Evolutionary conservation across 2,113 vertebrate genomes (phyloP).

Genomic region (Pelecanus crispus): DNA sequence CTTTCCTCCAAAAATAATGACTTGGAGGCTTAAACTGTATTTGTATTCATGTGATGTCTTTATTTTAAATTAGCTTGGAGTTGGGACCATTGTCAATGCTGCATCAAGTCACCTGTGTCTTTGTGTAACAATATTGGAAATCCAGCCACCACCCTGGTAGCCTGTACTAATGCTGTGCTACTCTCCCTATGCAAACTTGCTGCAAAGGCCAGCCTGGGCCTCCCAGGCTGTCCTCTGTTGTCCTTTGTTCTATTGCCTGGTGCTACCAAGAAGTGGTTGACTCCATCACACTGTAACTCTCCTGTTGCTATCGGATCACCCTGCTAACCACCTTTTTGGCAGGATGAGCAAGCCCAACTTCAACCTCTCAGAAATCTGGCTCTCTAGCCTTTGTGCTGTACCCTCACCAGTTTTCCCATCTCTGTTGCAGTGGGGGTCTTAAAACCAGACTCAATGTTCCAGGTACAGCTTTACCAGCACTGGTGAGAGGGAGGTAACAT

Average conservation of each 20-base stretch:
- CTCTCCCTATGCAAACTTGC: neutral
- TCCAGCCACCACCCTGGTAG: neutral
- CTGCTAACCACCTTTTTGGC: neutral
- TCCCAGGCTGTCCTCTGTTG: neutral
- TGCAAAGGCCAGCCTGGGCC: neutral
- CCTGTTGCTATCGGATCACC: neutral
- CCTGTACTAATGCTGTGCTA: neutral
- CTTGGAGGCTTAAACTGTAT: neutral
- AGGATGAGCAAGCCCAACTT: neutral
- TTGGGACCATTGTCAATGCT: neutral
- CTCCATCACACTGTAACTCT: neutral
- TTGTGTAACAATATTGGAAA: neutral
- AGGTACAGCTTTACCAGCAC: neutral
- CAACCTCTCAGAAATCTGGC: neutral
- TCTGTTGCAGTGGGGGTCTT: neutral
- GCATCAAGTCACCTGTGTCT: neutral
- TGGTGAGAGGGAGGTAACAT: neutral
- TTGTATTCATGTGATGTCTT: neutral
- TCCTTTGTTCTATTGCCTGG: neutral
- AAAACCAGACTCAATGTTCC: neutral
- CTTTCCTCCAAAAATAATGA: neutral
- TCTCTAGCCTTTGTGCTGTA: neutral
- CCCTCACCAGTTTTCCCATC: neutral
- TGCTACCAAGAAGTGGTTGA: neutral
- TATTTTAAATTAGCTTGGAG: neutral